Percentiles rank a stretch among this genome's conserved stretches.
phyloP scores from a whole-genome alignment of 2,888 invertebrate species.

The Stenichneumon culpator region DNA sequence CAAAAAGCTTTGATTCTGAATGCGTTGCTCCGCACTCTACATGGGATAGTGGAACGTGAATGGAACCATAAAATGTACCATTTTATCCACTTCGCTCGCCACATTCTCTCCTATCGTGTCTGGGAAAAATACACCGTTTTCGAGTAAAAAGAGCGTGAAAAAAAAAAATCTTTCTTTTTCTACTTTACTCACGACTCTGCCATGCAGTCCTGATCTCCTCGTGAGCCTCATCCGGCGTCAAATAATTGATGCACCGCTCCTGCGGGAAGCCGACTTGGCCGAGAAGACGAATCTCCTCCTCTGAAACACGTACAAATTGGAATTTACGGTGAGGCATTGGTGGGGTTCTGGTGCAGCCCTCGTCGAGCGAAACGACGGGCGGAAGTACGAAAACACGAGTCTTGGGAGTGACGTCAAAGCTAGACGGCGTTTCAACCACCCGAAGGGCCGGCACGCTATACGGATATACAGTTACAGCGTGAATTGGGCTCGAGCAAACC shows the following conservation, averaged over 20 bases:
- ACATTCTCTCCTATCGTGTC: constrained; percentile 77
- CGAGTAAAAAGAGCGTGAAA: not conserved
- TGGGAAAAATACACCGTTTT: not conserved
- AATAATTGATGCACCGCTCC: constrained; percentile 93
- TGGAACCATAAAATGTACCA: constrained; percentile 39
- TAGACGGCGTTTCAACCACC: constrained; percentile 21
- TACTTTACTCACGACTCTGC: constrained; percentile 85
- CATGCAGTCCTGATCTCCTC: constrained; percentile 93
- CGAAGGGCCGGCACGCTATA: constrained; percentile 13
- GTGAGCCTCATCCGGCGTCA: constrained; percentile 89
- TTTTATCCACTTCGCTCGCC: constrained; percentile 82
- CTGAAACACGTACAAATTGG: constrained; percentile 84
- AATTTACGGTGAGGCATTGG: constrained; percentile 16
- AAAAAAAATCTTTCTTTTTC: not conserved
- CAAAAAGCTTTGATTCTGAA: not conserved
- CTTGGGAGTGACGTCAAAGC: constrained; percentile 52
- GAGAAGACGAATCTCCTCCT: constrained; percentile 90
- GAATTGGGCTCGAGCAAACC: constrained; percentile 30
- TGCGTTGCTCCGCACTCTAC: not conserved
- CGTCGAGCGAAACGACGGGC: constrained; percentile 10
- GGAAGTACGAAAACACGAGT: constrained; percentile 18
- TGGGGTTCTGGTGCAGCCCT: not conserved
- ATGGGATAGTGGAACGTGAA: not conserved
- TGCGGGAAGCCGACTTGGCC: constrained; percentile 89
- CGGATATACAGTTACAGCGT: not conserved